Percentiles rank a stretch among this genome's conserved stretches.
These are phyloP conservation scores for Epinephelus coioides DNA, from an alignment of 2,797 vertebrate species.

Conservation along the genomic window DNA sequence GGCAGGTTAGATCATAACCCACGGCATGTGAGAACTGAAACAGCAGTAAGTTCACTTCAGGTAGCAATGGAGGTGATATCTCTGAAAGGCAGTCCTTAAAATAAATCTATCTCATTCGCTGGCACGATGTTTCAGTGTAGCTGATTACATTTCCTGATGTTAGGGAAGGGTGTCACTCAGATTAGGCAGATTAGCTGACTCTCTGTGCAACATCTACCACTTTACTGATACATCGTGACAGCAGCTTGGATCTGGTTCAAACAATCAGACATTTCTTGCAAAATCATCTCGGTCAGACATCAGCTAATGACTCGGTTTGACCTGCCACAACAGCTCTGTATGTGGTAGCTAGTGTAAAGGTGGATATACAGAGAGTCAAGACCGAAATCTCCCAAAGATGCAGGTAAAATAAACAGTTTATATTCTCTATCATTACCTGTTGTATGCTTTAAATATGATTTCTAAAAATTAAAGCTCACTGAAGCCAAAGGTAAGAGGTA, in stretches of 20 bases:
- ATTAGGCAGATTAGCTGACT: constrained; percentile 26
- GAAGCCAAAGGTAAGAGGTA: not conserved
- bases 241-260: constrained; percentile 33
- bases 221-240: constrained; percentile 13
- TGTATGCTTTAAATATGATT: not conserved
- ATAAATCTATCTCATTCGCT: not conserved
- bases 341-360: too few relatives aligned
- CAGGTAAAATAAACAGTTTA: not conserved
- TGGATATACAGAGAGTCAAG: too few relatives aligned
- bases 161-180: constrained; percentile 14
- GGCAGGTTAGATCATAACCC: too few relatives aligned
- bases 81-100: not conserved
- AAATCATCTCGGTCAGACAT: not conserved
- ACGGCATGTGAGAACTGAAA: too few relatives aligned
- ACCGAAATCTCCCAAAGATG: not conserved
- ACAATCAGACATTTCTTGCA: not conserved
- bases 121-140: not conserved
- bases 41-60: not conserved
- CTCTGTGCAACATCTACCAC: constrained; percentile 29
- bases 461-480: not conserved
- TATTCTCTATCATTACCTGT: too few relatives aligned
- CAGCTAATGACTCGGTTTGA: not conserved
- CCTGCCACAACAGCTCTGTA: not conserved
- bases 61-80: not conserved
- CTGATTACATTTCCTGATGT: constrained; percentile 10